Conservation (phyloP, 1,140 invertebrate genomes). For the Formica selysi region DNA sequence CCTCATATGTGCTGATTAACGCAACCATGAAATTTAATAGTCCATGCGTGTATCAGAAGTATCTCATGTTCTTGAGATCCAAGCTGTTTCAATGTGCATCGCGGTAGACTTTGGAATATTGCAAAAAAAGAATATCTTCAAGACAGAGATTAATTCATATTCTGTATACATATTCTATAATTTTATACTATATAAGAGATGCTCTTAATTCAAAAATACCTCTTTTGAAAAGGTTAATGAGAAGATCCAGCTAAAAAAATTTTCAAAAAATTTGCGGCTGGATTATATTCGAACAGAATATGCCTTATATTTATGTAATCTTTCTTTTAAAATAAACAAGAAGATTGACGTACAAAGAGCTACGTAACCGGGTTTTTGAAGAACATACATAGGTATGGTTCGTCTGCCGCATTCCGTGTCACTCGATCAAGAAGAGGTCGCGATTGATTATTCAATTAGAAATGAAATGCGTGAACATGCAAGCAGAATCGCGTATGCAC, state of each 20-base stretch:
- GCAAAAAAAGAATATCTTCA: not conserved
- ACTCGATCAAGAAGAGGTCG: slow-evolving; percentile 64
- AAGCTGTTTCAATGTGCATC: not conserved
- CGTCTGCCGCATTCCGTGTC: slow-evolving; percentile 67
- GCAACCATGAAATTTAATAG: slow-evolving; percentile 73
- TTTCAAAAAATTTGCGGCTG: not conserved
- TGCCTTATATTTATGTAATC: not conserved
- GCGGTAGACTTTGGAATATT: not conserved
- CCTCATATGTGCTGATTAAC: slow-evolving; percentile 61
- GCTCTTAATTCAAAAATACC: not conserved
- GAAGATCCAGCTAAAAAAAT: not conserved
- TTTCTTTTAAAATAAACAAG: not conserved
- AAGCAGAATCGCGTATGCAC: not conserved
- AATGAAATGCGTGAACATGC: slow-evolving; percentile 56
- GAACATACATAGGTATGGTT: slow-evolving; percentile 19
- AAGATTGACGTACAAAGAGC: slow-evolving; percentile 22
- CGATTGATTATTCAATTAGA: slow-evolving; percentile 74
- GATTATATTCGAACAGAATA: not conserved
- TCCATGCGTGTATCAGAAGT: slow-evolving; percentile 60
- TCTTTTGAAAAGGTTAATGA: not conserved
- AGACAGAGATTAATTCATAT: not conserved
- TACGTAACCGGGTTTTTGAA: slow-evolving; percentile 67
- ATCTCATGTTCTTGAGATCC: slow-evolving; percentile 52
- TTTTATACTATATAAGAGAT: not conserved
- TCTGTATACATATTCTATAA: not conserved